Evolutionary conservation across 2,888 invertebrate species (phyloP).

Genomic region (Carcina quercana): DNA sequence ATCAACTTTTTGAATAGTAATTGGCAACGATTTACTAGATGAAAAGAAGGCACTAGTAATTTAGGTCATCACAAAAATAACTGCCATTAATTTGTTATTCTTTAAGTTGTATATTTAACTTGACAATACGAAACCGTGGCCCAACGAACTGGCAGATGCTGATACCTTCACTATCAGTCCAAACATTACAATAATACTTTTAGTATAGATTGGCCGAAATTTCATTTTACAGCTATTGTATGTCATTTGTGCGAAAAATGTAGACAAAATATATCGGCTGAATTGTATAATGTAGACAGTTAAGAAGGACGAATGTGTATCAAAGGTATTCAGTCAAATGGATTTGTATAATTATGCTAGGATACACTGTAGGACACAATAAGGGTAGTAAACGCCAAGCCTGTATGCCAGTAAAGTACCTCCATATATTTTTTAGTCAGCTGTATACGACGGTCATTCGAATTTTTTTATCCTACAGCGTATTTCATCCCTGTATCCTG

Average conservation of each 20-base stretch:
- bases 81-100: no score
- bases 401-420: constrained; percentile 11
- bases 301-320: no score
- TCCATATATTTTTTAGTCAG: not conserved
- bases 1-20: no score
- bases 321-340: constrained; percentile 44
- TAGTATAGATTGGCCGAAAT: no score
- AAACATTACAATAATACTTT: constrained; percentile 42
- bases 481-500: not conserved
- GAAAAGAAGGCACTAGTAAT: no score
- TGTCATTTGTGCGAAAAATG: constrained; percentile 9
- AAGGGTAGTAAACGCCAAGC: no score
- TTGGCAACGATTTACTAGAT: no score
- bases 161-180: constrained; percentile 34
- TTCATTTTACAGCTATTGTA: no score
- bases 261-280: constrained; percentile 1
- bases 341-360: constrained; percentile 21
- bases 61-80: no score
- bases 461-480: not conserved
- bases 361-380: constrained; percentile 11
- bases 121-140: no score
- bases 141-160: constrained; percentile 20
- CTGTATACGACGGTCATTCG: not conserved
- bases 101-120: no score
- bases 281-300: no score